phyloP scores from a whole-genome alignment of 2,113 vertebrate species.

The Carettochelys insculpta region DNA sequence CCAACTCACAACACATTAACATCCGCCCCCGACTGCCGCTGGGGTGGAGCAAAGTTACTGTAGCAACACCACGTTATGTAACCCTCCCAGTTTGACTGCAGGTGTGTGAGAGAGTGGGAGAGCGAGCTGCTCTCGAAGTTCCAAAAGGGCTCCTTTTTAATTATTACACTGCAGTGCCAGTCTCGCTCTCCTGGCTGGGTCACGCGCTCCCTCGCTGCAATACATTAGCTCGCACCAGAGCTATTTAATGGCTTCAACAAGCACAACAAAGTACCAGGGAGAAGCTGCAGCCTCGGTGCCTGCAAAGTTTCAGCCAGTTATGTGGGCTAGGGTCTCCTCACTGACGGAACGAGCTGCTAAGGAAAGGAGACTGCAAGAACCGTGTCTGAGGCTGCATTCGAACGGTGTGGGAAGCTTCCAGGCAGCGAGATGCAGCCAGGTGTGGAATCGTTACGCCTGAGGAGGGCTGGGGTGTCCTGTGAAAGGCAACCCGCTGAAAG shows the following conservation, averaged over 20 bases:
- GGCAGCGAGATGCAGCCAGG: background rate
- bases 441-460: background rate
- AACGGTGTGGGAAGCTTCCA: background rate
- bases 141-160: conserved; percentile 40
- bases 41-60: conserved; percentile 63
- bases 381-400: background rate
- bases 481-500: background rate
- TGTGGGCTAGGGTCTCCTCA: no score
- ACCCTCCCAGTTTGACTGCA: conserved; percentile 66
- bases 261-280: background rate
- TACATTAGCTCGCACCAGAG: background rate
- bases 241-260: background rate
- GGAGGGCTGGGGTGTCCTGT: background rate
- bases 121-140: conserved; percentile 51
- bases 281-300: background rate
- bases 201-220: conserved; percentile 33
- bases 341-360: background rate
- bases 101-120: conserved; percentile 54
- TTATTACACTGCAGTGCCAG: background rate
- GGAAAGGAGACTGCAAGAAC: background rate
- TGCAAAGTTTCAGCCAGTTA: background rate
- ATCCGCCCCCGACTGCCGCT: conserved; percentile 58
- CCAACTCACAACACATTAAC: conserved; percentile 8
- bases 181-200: conserved; percentile 9
- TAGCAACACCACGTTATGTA: conserved; percentile 75